phyloP scores from a whole-genome alignment of 1,140 invertebrate species.

The Lordiphosa clarofinis region DNA sequence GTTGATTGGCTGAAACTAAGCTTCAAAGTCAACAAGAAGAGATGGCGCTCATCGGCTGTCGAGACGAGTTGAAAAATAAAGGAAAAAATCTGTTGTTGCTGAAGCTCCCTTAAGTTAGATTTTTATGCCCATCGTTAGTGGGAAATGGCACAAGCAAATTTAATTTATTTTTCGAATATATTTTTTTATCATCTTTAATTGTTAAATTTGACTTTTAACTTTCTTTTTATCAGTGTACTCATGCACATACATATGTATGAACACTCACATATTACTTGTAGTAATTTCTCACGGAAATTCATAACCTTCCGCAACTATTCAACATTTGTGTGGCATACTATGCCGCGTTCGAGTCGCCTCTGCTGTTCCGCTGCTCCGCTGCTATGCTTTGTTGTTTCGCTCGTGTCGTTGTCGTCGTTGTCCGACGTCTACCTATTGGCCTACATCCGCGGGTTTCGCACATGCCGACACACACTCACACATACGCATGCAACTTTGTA shows the following conservation, averaged over 20 bases:
- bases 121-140: no score
- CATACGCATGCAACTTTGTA: not conserved
- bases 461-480: constrained; percentile 55
- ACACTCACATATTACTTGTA: constrained; percentile 76
- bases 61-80: no score
- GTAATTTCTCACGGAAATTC: constrained; percentile 78
- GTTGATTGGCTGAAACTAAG: no score
- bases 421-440: constrained; percentile 66
- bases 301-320: constrained; percentile 78
- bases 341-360: constrained; percentile 44
- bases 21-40: no score
- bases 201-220: no score
- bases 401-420: constrained; percentile 48
- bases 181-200: no score
- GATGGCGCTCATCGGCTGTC: no score
- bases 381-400: constrained; percentile 8
- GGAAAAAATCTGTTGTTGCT: no score
- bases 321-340: constrained; percentile 74
- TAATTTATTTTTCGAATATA: no score
- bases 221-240: not conserved
- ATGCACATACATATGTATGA: constrained; percentile 9
- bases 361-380: constrained; percentile 10
- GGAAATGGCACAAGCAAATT: no score
- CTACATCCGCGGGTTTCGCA: constrained; percentile 68
- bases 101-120: no score